Evolutionary conservation across 2,113 vertebrate species (phyloP).

Genomic region (Megaceryle torquata): DNA sequence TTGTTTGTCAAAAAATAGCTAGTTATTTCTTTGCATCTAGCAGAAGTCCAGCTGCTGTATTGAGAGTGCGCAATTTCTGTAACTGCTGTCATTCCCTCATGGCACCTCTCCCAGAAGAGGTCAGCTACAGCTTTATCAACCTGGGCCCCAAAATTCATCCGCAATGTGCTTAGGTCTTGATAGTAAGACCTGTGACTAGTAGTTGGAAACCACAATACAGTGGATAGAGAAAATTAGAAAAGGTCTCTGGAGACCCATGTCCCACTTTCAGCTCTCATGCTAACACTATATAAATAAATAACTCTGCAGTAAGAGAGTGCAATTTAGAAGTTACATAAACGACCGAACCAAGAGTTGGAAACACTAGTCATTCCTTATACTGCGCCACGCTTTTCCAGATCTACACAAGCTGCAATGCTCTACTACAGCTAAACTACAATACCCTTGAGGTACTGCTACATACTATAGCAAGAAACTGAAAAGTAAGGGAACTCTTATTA

Average conservation of each 20-base stretch:
- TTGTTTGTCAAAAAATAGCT: not conserved
- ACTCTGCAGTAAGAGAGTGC: not conserved
- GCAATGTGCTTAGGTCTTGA: not conserved
- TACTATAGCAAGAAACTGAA: not conserved
- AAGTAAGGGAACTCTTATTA: not conserved
- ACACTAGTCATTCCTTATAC: not conserved
- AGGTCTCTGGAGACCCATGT: not conserved
- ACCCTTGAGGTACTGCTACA: not conserved
- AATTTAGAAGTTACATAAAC: not conserved
- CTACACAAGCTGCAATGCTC: not conserved
- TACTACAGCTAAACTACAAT: not conserved
- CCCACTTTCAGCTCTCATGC: not conserved
- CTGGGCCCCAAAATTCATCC: not conserved
- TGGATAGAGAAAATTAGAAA: not conserved
- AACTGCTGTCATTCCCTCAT: not conserved
- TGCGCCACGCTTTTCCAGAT: not conserved
- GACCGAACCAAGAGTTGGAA: not conserved
- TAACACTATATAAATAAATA: not conserved
- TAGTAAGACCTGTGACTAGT: fast-evolving
- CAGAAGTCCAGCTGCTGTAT: not conserved
- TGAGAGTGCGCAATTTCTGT: not conserved
- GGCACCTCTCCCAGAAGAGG: not conserved
- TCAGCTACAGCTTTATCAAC: not conserved
- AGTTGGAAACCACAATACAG: fast-evolving
- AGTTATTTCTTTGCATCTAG: not conserved